Conservation (phyloP, 2,113 vertebrate species). For the Laticauda laticaudata region DNA sequence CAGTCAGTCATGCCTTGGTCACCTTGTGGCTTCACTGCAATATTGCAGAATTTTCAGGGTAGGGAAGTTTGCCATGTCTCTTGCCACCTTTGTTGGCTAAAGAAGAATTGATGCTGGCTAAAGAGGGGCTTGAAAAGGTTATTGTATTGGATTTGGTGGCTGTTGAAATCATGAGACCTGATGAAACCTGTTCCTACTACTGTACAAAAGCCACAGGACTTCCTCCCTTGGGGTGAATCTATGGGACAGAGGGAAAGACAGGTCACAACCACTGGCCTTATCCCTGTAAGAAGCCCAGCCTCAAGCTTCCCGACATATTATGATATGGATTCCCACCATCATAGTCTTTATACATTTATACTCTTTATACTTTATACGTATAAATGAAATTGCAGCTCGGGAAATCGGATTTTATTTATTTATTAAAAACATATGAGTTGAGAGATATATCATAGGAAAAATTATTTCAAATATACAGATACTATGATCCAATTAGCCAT, state of each 20-base stretch:
- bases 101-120: background rate
- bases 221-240: background rate
- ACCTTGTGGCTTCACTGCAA: background rate
- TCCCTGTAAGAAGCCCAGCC: background rate
- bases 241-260: background rate
- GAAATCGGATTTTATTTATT: conserved; percentile 49
- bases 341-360: background rate
- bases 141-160: background rate
- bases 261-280: background rate
- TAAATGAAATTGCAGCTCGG: conserved; percentile 33
- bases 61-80: background rate
- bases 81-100: background rate
- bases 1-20: background rate
- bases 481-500: conserved; percentile 48
- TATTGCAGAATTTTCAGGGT: background rate
- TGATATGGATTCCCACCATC: background rate
- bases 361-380: background rate
- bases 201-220: too few relatives aligned
- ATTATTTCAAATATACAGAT: conserved; percentile 72
- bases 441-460: conserved; percentile 58
- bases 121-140: background rate
- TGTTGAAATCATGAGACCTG: background rate
- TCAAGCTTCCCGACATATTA: background rate
- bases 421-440: conserved; percentile 58
- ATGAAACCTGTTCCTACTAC: background rate